Evolutionary conservation across 2,888 invertebrate genomes (phyloP).

Genomic region (Ceramica pisi): DNA sequence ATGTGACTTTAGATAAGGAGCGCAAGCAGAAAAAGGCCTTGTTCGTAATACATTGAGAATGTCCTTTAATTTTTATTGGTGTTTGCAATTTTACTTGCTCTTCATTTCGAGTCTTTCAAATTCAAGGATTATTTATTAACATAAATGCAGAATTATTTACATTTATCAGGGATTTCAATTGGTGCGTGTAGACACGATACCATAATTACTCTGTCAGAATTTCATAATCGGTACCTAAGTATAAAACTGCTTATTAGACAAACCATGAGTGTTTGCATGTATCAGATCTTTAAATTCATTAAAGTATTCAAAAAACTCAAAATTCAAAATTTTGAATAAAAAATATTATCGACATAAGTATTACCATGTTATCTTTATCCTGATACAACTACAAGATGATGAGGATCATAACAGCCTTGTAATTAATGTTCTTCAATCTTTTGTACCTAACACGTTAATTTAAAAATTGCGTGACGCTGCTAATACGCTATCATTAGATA

Average conservation of each 20-base stretch:
- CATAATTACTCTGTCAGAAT: neutral
- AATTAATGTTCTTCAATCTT: neutral
- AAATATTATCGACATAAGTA: too few species aligned
- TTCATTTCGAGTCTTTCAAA: neutral
- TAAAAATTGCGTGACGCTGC: slow-evolving; percentile 14
- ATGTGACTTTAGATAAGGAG: slow-evolving; percentile 2
- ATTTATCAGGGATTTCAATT: too few species aligned
- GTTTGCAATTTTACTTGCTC: slow-evolving; percentile 11
- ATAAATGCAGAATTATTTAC: neutral
- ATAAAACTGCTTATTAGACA: neutral
- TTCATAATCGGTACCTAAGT: too few species aligned
- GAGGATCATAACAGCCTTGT: neutral
- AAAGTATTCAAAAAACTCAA: too few species aligned
- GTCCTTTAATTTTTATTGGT: neutral
- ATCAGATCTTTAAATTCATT: too few species aligned
- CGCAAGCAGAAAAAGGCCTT: slow-evolving; percentile 17
- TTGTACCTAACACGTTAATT: neutral
- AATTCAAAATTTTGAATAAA: too few species aligned
- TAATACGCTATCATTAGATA: slow-evolving; percentile 8
- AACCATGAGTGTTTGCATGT: neutral
- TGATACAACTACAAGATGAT: too few species aligned
- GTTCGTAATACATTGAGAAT: neutral
- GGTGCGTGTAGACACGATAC: neutral
- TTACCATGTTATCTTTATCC: too few species aligned
- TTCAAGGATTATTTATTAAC: slow-evolving; percentile 24